A percentile compares a stretch with the other conserved stretches of the same genome.
Conservation (phyloP, 2,888 invertebrate genomes). For the Pocota personata region DNA sequence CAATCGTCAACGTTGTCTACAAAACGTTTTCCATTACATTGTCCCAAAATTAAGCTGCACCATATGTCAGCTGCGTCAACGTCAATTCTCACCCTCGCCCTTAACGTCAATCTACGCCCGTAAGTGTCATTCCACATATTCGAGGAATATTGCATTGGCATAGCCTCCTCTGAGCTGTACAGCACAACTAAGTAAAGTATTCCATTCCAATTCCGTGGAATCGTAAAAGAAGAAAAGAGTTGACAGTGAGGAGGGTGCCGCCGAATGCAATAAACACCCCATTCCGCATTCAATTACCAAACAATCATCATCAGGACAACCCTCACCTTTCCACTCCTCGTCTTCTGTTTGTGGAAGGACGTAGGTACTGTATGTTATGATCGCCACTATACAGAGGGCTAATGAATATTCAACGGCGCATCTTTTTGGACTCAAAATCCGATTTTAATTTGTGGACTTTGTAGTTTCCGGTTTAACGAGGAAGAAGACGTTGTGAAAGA, state of each 20-base stretch:
- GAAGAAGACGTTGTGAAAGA: background rate
- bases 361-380: conserved; percentile 11
- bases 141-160: conserved; percentile 38
- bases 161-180: background rate
- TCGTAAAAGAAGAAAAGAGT: conserved; percentile 52
- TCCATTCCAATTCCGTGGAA: conserved; percentile 37
- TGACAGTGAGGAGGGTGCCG: conserved; percentile 26
- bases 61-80: conserved; percentile 73
- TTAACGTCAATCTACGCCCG: conserved; percentile 68
- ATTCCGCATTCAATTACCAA: conserved; percentile 58
- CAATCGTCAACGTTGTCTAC: conserved; percentile 23
- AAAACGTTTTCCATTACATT: conserved; percentile 69
- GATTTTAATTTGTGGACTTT: conserved; percentile 31
- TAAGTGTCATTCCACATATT: conserved; percentile 66
- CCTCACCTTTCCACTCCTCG: conserved; percentile 22
- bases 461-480: conserved; percentile 56
- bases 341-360: background rate
- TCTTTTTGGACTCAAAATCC: conserved; percentile 38
- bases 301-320: conserved; percentile 43
- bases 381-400: background rate
- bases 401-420: conserved; percentile 59
- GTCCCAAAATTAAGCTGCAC: conserved; percentile 69
- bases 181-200: conserved; percentile 40
- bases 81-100: conserved; percentile 68
- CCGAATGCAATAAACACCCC: conserved; percentile 67